Evolutionary conservation across 2,113 vertebrate genomes (phyloP), one percentile per base, ranked within the genome.

Genomic region (Brachionichthys hirsutus): DNA sequence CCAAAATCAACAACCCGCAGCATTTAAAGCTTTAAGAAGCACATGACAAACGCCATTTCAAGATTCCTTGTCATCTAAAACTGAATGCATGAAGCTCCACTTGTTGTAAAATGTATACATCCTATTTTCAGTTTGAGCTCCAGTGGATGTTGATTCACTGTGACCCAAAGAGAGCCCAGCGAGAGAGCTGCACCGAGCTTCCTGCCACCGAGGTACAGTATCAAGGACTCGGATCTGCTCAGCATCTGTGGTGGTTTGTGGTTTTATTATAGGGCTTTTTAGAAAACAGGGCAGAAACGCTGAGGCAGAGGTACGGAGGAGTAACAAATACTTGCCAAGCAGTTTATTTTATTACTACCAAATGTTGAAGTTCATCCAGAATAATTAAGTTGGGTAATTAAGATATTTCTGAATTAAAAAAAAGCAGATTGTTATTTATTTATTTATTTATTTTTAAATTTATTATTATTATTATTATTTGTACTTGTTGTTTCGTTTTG

Each of bases 61-160:
- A 38, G 35, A 17, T 16, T 17, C 35, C 14, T 51, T 43, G 24
- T 30, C 24, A 14, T 14, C 24, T 54, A 5, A 40, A 51, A 48
- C 54, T 54, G 8, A 55, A 45, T 52, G 44, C 22, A n/a, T n/a
- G n/a, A n/a, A n/a, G n/a, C n/a, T n/a, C n/a, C n/a, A n/a, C 3
- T 5, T 4, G 7, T n/a, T 42, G 16, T 41, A 30, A n/a, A n/a
- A 15, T 46, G 15, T 24, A 16, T 58, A 78, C 20, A 9, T 34
- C 24, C 8, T 40, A 10, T 72, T 30, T 80, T 16, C 69, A 93
- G 92, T 93, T 93, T 79, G 92, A 93, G 54, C 85, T 93, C 40
- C 92, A 93, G 86, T 93, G 92, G 92, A 93, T 93, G 92, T 47
- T 93, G 85, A 92, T 93, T 75, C 92, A 93, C 80, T 93, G 92